Conservation (phyloP, 2,888 invertebrate genomes). For the Eueremaeus valkanovi region DNA sequence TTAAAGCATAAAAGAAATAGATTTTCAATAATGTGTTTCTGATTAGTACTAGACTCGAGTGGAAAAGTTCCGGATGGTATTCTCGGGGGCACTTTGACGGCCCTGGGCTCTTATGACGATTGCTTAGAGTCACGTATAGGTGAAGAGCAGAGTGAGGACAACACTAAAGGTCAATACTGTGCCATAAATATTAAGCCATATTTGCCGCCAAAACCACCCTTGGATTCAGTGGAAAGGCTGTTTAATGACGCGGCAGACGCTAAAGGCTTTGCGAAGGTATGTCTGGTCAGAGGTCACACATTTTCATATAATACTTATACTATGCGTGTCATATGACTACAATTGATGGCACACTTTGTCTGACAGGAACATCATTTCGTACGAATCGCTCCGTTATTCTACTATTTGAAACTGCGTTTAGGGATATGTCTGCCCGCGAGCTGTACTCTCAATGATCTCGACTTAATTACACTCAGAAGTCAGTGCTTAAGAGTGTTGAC, state of each 20-base stretch:
- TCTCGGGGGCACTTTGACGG: slow-evolving; percentile 34
- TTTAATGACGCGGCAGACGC: slow-evolving; percentile 38
- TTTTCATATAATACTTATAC: not conserved
- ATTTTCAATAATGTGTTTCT: not conserved
- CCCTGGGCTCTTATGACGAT: slow-evolving; percentile 39
- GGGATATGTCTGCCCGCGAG: slow-evolving; percentile 39
- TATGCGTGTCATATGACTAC: not conserved
- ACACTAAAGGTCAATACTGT: slow-evolving; percentile 37
- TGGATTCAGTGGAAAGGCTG: slow-evolving; percentile 12
- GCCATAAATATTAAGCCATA: slow-evolving; percentile 36
- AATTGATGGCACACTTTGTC: not conserved
- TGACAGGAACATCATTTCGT: slow-evolving; percentile 36
- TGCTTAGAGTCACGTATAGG: slow-evolving; percentile 26
- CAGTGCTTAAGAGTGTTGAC: no score
- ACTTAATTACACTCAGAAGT: slow-evolving; percentile 22
- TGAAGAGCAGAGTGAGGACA: slow-evolving; percentile 10
- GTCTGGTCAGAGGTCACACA: not conserved
- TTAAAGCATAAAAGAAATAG: no score
- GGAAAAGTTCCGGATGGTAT: slow-evolving; percentile 40
- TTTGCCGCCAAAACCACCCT: slow-evolving; percentile 38
- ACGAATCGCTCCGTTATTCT: slow-evolving; percentile 36
- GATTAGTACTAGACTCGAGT: slow-evolving; percentile 33
- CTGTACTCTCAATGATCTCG: slow-evolving; percentile 30
- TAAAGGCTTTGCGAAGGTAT: slow-evolving; percentile 33
- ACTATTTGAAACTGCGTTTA: slow-evolving; percentile 33